Evolutionary conservation across 2,888 invertebrate species (phyloP), one percentile per base, ranked within the genome.

Genomic region (Epistrophella euchroma): DNA sequence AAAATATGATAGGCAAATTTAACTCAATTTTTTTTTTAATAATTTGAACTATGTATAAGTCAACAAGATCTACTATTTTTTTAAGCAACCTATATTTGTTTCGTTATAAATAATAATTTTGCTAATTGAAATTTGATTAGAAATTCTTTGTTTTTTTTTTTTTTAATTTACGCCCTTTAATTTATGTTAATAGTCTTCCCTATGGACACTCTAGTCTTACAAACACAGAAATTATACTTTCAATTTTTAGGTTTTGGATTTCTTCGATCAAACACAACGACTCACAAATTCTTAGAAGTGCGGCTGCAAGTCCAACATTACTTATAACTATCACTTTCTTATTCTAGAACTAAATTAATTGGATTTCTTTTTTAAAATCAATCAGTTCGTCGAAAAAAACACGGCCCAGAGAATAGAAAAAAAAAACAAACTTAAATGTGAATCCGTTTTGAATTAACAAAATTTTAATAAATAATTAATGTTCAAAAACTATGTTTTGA

Each of bases 241-340:
- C 32, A 71, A 58, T 71, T 82, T 73, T 68, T 82, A 68, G 82
- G 77, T 82, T 68, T 73, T 82, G 82, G 77, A 73, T 77, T 77
- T 82, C 77, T 82, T 77, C 68, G 77, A 82, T 82, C 82, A 82
- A 72, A 68, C 77, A 66, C 82, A 82, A 82, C 77, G 82, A 73
- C 78, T 77, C 43, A 77, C 73, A 19, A 73, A 82, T 64, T 82
- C 77, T 77, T 77, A 77, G 77, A 73, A 77, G 35, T 60, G 45
- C 77, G 15, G 52, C 52, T 55, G 60, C 66, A 52, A 62, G 9
- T 17, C 35, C 66, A 32, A 7, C 13, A 19, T 64, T 47, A 28
- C 15, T 4, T 25, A 47, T 25, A n/a, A 43, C n/a, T 25, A 64
- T 45, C 5, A 58, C 35, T 60, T 17, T 22, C 25, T 22, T 10